phyloP scores from a whole-genome alignment of 2,888 invertebrate species.

The Mystacides longicornis region DNA sequence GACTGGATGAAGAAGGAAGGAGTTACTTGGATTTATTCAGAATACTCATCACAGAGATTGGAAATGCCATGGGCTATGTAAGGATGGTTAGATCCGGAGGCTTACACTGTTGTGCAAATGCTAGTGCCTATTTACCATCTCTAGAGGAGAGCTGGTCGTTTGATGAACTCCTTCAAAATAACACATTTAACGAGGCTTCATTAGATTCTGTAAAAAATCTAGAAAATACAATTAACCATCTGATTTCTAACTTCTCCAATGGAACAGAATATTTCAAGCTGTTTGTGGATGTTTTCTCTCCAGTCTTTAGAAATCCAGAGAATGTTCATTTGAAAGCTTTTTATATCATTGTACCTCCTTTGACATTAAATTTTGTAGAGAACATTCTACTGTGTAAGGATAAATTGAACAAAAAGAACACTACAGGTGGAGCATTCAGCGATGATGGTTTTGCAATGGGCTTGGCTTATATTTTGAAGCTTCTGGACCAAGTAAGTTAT shows the following conservation, averaged over 20 bases:
- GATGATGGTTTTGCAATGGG: conserved; percentile 99
- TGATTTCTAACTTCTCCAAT: conserved; percentile 78
- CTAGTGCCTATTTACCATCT: conserved; percentile 82
- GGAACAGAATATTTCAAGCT: conserved; percentile 85
- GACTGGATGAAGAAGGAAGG: conserved; percentile 69
- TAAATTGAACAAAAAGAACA: conserved; percentile 84
- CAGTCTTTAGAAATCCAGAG: conserved; percentile 77
- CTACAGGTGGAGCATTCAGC: conserved; percentile 82
- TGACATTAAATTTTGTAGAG: conserved; percentile 92
- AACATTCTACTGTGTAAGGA: conserved; percentile 88
- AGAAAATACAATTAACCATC: conserved; percentile 68
- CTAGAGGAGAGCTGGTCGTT: conserved; percentile 46
- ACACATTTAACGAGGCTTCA: conserved; percentile 52
- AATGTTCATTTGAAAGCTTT: conserved; percentile 88
- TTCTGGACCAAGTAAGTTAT: conserved; percentile 71
- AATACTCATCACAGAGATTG: conserved; percentile 87
- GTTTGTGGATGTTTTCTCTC: conserved; percentile 86
- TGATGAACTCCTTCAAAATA: conserved; percentile 52
- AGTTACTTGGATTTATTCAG: conserved; percentile 92
- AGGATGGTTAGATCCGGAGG: conserved; percentile 91
- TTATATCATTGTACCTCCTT: conserved; percentile 85
- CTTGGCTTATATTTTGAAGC: conserved; percentile 81
- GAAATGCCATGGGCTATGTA: conserved; percentile 94
- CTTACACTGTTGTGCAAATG: conserved; percentile 84
- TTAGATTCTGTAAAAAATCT: conserved; percentile 63